Percentiles rank a stretch among this genome's conserved stretches.
These are phyloP conservation scores for Monoplex corrugatus DNA, from an alignment of 2,888 invertebrate species.

Conservation along the genomic window DNA sequence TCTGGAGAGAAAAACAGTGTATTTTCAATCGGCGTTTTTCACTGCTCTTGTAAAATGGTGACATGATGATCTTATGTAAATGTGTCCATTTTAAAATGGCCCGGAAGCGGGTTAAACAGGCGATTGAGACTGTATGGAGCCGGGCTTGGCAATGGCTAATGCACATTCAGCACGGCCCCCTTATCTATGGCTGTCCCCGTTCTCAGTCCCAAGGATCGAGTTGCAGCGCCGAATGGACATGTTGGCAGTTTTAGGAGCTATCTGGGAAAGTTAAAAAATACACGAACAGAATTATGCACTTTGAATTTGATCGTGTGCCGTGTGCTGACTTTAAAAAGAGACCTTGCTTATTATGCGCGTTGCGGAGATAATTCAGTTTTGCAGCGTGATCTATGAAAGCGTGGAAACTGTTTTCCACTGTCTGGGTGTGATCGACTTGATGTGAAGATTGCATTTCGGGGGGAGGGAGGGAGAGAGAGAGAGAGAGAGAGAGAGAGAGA, in stretches of 20 bases:
- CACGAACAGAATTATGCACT: conserved; percentile 29
- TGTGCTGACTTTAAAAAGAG: neutral
- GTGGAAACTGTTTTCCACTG: conserved; percentile 2
- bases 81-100: conserved; percentile 12
- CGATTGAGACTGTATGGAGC: conserved; percentile 5
- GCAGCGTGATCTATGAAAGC: neutral
- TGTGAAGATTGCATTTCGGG: neutral
- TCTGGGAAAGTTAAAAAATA: conserved; percentile 23
- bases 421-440: neutral
- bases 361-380: conserved; percentile 9
- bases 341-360: neutral
- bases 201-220: neutral
- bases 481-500: neutral
- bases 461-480: neutral
- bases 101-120: neutral
- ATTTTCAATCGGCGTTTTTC: too few species aligned
- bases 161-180: neutral
- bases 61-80: conserved; percentile 33
- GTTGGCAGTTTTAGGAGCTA: conserved; percentile 23
- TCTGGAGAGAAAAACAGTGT: too few species aligned
- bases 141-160: neutral
- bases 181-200: neutral
- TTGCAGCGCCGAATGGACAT: conserved; percentile 3
- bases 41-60: neutral
- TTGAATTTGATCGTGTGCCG: conserved; percentile 7